Conservation (phyloP, 2,113 vertebrate species). For the Labeo catla region DNA sequence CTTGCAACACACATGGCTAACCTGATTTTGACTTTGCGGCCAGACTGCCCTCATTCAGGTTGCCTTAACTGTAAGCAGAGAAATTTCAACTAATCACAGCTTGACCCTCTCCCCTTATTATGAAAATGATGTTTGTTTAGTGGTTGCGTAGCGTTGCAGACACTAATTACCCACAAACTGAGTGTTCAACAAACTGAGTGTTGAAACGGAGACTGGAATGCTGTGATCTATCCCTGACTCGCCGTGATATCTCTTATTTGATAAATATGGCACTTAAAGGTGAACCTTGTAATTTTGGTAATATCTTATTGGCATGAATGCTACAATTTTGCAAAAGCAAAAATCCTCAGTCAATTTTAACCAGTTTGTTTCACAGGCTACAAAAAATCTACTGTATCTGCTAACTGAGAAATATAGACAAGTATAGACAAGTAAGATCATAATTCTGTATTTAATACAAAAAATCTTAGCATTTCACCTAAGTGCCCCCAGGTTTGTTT, state of each 20-base stretch:
- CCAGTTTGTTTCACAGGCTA: background rate
- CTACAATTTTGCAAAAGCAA: background rate
- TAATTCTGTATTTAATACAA: background rate
- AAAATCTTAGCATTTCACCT: background rate
- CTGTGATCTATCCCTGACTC: background rate
- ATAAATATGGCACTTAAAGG: background rate
- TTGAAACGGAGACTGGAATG: background rate
- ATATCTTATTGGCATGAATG: background rate
- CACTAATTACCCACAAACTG: conserved; percentile 51
- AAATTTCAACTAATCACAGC: conserved; percentile 54
- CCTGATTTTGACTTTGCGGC: conserved; percentile 39
- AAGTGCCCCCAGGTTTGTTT: background rate
- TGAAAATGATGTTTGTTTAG: conserved; percentile 60
- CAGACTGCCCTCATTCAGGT: conserved; percentile 33
- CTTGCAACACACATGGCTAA: conserved; percentile 41
- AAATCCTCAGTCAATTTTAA: background rate
- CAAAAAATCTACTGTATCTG: background rate
- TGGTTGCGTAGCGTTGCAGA: conserved; percentile 50
- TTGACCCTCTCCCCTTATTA: conserved; percentile 59
- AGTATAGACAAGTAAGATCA: background rate
- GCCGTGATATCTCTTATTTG: background rate
- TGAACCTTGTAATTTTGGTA: background rate
- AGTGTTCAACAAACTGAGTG: background rate
- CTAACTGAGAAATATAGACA: background rate
- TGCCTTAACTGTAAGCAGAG: conserved; percentile 38